Conservation (phyloP, 2,888 invertebrate genomes). For the Drosophila melanosoma region DNA sequence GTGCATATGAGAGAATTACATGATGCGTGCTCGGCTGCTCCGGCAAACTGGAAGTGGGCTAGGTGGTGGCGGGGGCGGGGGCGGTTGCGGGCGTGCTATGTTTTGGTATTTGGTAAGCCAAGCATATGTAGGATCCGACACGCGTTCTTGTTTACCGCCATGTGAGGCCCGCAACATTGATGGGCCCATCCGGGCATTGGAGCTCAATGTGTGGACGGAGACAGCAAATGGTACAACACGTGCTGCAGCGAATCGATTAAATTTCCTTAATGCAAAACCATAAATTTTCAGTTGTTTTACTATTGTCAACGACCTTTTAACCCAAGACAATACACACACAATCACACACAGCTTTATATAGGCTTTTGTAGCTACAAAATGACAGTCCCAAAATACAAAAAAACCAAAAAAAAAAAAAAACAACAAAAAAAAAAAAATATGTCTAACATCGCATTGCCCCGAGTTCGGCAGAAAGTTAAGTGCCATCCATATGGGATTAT, state of each 20-base stretch:
- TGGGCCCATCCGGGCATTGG: neutral
- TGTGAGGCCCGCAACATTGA: conserved; percentile 4
- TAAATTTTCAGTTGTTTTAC: conserved; percentile 67
- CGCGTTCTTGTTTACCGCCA: conserved; percentile 47
- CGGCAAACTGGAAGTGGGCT: neutral
- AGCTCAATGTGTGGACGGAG: neutral
- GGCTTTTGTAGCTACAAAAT: conserved; percentile 12
- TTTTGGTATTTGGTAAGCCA: conserved; percentile 2
- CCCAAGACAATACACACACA: conserved; percentile 25
- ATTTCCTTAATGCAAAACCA: conserved; percentile 75
- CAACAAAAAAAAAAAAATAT: conserved; percentile 53
- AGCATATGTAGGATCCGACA: conserved; percentile 53
- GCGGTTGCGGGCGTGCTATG: neutral
- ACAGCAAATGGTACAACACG: conserved; percentile 38
- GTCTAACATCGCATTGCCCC: conserved; percentile 61
- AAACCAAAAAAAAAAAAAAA: neutral
- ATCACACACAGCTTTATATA: conserved; percentile 11
- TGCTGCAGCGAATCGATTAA: conserved; percentile 71
- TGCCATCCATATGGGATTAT: conserved; percentile 54
- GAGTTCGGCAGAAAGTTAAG: conserved; percentile 65
- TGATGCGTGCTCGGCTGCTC: conserved; percentile 40
- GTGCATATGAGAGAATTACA: conserved; percentile 50
- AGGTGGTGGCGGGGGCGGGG: neutral
- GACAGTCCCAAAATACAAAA: conserved; percentile 26
- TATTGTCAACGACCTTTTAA: conserved; percentile 68